These are phyloP conservation scores for Pyrrhosoma nymphula DNA, from an alignment of 2,888 invertebrate species.

Conservation along the genomic window DNA sequence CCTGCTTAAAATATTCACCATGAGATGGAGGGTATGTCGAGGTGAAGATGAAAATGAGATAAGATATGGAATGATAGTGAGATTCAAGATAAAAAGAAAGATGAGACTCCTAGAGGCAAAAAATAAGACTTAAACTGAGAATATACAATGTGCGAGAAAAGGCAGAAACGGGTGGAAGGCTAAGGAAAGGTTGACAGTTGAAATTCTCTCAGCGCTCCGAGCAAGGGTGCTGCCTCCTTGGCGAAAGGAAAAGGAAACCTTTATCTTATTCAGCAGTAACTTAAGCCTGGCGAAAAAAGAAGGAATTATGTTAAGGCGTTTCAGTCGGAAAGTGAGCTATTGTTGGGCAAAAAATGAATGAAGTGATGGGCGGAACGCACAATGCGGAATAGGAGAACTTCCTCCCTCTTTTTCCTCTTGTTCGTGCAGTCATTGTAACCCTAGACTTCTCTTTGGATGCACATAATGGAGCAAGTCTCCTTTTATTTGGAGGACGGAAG, in stretches of 20 bases:
- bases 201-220: background rate
- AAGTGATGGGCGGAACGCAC: background rate
- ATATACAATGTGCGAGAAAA: background rate
- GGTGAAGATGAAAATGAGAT: background rate
- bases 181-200: background rate
- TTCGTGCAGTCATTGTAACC: too few species aligned
- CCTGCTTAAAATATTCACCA: too few species aligned
- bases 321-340: background rate
- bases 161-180: background rate
- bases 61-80: background rate
- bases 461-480: too few species aligned
- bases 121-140: background rate
- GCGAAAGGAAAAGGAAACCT: background rate
- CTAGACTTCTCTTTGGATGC: too few species aligned
- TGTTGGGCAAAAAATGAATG: background rate
- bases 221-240: background rate
- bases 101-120: background rate
- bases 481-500: too few species aligned
- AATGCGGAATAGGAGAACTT: background rate
- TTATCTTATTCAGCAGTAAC: background rate
- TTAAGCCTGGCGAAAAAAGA: background rate
- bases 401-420: background rate
- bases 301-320: background rate
- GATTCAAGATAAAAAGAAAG: background rate
- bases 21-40: background rate